Conservation (phyloP, 2,113 vertebrate species). For the Prionailurus bengalensis region DNA sequence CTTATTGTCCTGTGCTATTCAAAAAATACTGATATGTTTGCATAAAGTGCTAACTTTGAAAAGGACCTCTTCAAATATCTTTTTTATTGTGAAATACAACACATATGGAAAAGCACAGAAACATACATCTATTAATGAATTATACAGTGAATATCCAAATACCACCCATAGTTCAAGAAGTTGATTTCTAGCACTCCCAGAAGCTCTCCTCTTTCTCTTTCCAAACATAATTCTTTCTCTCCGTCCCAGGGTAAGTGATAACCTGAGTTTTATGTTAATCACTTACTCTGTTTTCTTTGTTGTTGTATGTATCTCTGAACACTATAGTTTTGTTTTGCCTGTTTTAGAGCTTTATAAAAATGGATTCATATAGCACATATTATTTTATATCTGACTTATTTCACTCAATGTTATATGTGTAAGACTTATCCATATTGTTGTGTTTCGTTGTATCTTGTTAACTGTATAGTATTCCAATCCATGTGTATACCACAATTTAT, state of each 20-base stretch:
- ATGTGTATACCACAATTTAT: neutral
- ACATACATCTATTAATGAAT: neutral
- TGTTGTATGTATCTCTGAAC: neutral
- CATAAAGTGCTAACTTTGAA: slow-evolving; percentile 29
- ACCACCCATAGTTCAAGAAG: neutral
- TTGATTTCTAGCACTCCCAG: neutral
- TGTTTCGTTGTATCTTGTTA: neutral
- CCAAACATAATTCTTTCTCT: neutral
- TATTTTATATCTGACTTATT: slow-evolving; percentile 25
- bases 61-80: neutral
- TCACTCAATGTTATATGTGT: neutral
- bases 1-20: neutral
- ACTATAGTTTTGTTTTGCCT: neutral
- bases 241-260: neutral
- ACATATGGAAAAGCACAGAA: neutral
- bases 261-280: neutral
- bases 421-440: neutral
- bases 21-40: neutral
- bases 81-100: slow-evolving; percentile 11
- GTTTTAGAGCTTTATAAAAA: slow-evolving; percentile 16
- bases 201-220: neutral
- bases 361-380: neutral
- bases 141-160: neutral
- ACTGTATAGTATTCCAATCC: neutral
- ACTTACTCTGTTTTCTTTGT: neutral